These are phyloP conservation scores for Agonopterix arenella DNA, from an alignment of 2,888 invertebrate genomes.

Conservation along the genomic window DNA sequence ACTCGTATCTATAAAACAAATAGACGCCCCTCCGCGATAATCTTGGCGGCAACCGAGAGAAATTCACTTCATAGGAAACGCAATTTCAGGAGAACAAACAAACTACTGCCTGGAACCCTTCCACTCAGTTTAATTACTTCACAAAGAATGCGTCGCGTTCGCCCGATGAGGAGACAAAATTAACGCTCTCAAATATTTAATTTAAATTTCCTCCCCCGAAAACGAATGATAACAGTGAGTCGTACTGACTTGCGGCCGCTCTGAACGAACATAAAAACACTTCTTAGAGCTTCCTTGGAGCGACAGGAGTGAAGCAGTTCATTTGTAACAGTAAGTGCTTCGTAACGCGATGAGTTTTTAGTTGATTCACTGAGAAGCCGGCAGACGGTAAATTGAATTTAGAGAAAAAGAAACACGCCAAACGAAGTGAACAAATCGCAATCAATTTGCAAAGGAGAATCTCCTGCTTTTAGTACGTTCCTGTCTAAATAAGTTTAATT, in stretches of 20 bases:
- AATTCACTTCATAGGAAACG: conserved; percentile 70
- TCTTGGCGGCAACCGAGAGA: conserved; percentile 49
- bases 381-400: conserved; percentile 48
- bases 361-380: conserved; percentile 41
- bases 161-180: conserved; percentile 76
- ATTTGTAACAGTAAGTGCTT: conserved; percentile 54
- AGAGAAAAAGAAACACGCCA: conserved; percentile 47
- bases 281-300: conserved; percentile 23
- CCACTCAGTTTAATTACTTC: conserved; percentile 76
- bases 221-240: conserved; percentile 70
- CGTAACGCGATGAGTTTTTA: conserved; percentile 56
- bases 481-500: conserved; percentile 9
- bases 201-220: conserved; percentile 70
- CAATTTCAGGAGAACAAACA: conserved; percentile 74
- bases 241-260: conserved; percentile 44
- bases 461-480: conserved; percentile 18
- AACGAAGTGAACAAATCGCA: conserved; percentile 51
- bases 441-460: conserved; percentile 44
- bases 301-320: conserved; percentile 41
- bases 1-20: conserved; percentile 27
- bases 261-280: conserved; percentile 41
- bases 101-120: conserved; percentile 73
- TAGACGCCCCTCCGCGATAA: conserved; percentile 31
- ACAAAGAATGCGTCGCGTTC: conserved; percentile 76
- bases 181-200: conserved; percentile 77